phyloP scores from a whole-genome alignment of 2,797 vertebrate species.

The Pseudochirops cupreus region DNA sequence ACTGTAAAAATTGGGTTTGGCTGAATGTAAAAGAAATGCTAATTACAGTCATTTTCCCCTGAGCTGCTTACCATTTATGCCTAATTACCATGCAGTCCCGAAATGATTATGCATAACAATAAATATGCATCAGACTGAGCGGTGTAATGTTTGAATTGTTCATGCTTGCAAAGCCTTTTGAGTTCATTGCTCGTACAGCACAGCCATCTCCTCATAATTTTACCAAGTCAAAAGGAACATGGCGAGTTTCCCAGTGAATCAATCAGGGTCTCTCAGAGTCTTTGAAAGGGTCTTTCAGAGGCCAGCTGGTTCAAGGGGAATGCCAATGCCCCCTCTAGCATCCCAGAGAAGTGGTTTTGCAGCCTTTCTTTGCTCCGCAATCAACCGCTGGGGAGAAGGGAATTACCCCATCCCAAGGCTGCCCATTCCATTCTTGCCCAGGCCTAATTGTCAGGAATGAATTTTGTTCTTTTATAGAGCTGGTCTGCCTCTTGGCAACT shows the following conservation, averaged over 20 bases:
- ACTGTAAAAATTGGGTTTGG: conserved; percentile 14
- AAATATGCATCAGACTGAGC: conserved; percentile 6
- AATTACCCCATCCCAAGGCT: neutral
- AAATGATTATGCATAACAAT: conserved; percentile 15
- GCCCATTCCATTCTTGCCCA: neutral
- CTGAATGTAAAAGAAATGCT: conserved; percentile 11
- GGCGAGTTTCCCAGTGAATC: neutral
- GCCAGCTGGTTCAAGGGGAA: neutral
- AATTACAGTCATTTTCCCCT: conserved; percentile 11
- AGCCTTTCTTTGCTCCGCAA: neutral
- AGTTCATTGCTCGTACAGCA: neutral
- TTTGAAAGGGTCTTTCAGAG: neutral
- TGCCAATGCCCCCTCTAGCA: neutral
- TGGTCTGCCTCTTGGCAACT: neutral
- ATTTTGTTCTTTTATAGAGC: neutral
- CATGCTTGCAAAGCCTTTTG: neutral
- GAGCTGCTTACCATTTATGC: conserved; percentile 7
- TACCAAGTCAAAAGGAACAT: neutral
- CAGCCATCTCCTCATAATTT: neutral
- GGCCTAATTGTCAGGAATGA: neutral
- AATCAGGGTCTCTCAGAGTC: neutral
- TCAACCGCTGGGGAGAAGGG: neutral
- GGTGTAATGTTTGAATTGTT: neutral
- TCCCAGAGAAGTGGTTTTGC: neutral
- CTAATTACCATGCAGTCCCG: conserved; percentile 5